phyloP scores from a whole-genome alignment of 2,888 invertebrate genomes.

The Mamestra brassicae region DNA sequence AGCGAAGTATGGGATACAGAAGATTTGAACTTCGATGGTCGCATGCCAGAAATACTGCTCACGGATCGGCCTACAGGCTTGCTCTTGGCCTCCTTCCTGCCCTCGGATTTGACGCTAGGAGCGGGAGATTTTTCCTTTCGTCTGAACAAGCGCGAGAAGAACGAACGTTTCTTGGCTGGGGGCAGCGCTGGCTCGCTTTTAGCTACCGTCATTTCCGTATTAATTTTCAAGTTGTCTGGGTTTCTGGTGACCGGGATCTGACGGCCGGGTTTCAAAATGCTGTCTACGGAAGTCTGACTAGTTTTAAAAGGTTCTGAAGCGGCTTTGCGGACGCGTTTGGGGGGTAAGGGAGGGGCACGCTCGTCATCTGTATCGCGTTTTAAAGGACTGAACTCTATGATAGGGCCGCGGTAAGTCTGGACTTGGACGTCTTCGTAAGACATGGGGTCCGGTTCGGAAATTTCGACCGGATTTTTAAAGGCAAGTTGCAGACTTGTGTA shows the following conservation, averaged over 20 bases:
- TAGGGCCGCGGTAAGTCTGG: slow-evolving; percentile 87
- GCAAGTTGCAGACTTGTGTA: slow-evolving; percentile 96
- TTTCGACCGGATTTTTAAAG: slow-evolving; percentile 95
- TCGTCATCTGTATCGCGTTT: slow-evolving; percentile 91
- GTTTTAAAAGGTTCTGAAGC: slow-evolving; percentile 81
- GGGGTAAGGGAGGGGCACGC: slow-evolving; percentile 94
- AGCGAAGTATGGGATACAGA: slow-evolving; percentile 85
- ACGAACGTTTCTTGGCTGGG: slow-evolving; percentile 87
- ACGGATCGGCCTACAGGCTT: slow-evolving; percentile 91
- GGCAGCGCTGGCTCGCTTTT: slow-evolving; percentile 86
- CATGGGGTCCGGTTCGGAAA: slow-evolving; percentile 86
- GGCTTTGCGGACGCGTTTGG: slow-evolving; percentile 93
- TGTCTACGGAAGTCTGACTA: slow-evolving; percentile 86
- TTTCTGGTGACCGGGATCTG: slow-evolving; percentile 80
- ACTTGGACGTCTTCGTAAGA: slow-evolving; percentile 92
- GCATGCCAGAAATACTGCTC: slow-evolving; percentile 91
- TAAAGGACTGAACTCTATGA: slow-evolving; percentile 88
- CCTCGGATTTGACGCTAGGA: slow-evolving; percentile 82
- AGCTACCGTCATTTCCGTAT: slow-evolving; percentile 76
- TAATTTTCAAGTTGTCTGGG: slow-evolving; percentile 66
- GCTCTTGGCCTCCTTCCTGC: slow-evolving; percentile 75
- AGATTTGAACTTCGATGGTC: slow-evolving; percentile 88
- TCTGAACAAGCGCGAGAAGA: slow-evolving; percentile 87
- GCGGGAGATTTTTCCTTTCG: slow-evolving; percentile 87
- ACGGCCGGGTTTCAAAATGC: slow-evolving; percentile 82